phyloP scores from a whole-genome alignment of 2,797 vertebrate species.

The Micromesistius poutassou region DNA sequence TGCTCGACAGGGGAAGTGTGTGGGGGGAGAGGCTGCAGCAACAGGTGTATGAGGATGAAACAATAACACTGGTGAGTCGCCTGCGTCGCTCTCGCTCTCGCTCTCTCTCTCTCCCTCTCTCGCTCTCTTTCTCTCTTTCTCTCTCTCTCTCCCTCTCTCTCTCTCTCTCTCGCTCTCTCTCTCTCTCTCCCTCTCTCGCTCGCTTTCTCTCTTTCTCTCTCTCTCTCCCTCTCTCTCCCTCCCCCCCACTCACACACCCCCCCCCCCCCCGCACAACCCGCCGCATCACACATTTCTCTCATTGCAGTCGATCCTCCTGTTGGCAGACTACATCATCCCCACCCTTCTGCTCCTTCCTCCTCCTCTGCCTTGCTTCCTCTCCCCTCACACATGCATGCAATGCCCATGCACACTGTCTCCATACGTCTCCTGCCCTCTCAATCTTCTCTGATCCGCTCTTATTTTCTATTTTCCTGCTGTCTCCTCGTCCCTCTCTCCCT shows the following conservation, averaged over 20 bases:
- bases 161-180: slow-evolving; percentile 19
- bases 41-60: slow-evolving; percentile 72
- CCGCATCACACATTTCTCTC: slow-evolving; percentile 34
- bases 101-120: slow-evolving; percentile 28
- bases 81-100: slow-evolving; percentile 36
- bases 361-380: slow-evolving; percentile 4
- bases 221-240: slow-evolving; percentile 3
- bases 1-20: slow-evolving; percentile 46
- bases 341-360: slow-evolving; percentile 3
- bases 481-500: slow-evolving; percentile 26
- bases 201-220: slow-evolving; percentile 4
- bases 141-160: slow-evolving; percentile 24
- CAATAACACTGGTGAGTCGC: slow-evolving; percentile 67
- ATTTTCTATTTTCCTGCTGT: slow-evolving; percentile 32
- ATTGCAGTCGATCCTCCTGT: neutral
- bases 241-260: neutral
- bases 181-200: slow-evolving; percentile 21
- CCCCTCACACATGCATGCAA: slow-evolving; percentile 36
- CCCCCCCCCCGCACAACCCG: slow-evolving; percentile 27
- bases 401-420: slow-evolving; percentile 52
- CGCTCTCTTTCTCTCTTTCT: slow-evolving; percentile 19
- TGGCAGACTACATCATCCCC: slow-evolving; percentile 26
- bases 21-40: slow-evolving; percentile 53
- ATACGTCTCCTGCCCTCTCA: slow-evolving; percentile 38
- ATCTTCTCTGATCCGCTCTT: slow-evolving; percentile 50